Evolutionary conservation across 35 echinoderm and acorn worm genomes (phyloP).

Genomic region (Acanthaster planci): DNA sequence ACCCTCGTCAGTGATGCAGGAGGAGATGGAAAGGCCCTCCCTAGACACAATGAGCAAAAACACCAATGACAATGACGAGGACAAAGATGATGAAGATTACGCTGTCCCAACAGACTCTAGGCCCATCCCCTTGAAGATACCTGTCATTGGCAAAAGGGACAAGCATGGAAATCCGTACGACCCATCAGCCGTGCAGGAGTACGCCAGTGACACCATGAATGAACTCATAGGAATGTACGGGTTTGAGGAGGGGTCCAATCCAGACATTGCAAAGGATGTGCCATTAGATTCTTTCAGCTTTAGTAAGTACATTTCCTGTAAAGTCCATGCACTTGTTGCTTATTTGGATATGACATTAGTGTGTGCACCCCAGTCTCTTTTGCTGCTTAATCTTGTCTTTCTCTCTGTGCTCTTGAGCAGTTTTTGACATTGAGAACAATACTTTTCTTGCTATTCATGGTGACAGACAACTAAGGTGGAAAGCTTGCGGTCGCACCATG

Average conservation of each 20-base stretch:
- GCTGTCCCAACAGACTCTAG: background rate
- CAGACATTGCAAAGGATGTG: slow-evolving; percentile 58
- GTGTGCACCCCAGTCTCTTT: too few relatives aligned
- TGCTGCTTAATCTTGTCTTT: too few relatives aligned
- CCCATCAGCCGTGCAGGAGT: slow-evolving; percentile 67
- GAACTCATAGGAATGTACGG: slow-evolving; percentile 97
- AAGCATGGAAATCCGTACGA: background rate
- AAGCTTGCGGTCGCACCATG: too few relatives aligned
- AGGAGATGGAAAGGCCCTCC: slow-evolving; percentile 17
- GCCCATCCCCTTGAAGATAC: background rate
- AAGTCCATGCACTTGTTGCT: too few relatives aligned
- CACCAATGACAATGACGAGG: slow-evolving; percentile 1
- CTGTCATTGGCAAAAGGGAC: background rate
- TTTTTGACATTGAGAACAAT: too few relatives aligned
- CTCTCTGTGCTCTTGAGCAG: too few relatives aligned
- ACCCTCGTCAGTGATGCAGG: slow-evolving; percentile 27
- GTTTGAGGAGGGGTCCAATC: slow-evolving; percentile 57
- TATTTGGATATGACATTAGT: too few relatives aligned
- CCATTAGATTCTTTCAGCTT: slow-evolving; percentile 83
- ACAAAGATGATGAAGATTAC: slow-evolving; percentile 21
- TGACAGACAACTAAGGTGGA: too few relatives aligned
- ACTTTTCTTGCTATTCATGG: too few relatives aligned
- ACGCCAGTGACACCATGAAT: slow-evolving; percentile 91
- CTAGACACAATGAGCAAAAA: background rate
- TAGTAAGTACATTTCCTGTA: slow-evolving; percentile 57